Percentiles rank a stretch among this genome's conserved stretches.
phyloP scores from a whole-genome alignment of 2,888 invertebrate genomes.

The Ormyrus nitidulus region DNA sequence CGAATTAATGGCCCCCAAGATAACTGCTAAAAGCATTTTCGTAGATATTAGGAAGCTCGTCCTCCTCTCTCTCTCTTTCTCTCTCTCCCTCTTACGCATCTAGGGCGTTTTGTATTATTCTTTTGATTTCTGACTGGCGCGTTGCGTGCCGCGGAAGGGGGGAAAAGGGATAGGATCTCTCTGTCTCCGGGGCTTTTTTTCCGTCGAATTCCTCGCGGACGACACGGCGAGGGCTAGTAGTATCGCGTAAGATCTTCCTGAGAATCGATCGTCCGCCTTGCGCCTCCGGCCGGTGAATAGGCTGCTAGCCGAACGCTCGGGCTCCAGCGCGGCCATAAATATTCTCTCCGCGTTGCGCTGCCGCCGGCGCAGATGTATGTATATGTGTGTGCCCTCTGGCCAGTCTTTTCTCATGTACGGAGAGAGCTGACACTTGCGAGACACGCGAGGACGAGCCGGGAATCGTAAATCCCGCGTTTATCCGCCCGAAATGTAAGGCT shows the following conservation, averaged over 20 bases:
- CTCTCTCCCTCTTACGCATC: background rate
- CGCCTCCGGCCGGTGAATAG: constrained; percentile 25
- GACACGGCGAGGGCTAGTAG: constrained; percentile 48
- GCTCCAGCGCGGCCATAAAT: constrained; percentile 55
- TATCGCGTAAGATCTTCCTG: constrained; percentile 60
- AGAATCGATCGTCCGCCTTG: constrained; percentile 58
- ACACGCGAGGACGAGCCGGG: constrained; percentile 57
- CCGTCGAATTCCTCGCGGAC: constrained; percentile 55
- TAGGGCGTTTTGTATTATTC: constrained; percentile 26
- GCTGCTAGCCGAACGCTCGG: constrained; percentile 34
- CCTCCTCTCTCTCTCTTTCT: too few species aligned
- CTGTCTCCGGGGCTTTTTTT: constrained; percentile 31
- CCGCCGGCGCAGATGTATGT: constrained; percentile 16
- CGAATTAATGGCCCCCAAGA: constrained; percentile 65
- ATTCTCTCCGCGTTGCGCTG: constrained; percentile 55
- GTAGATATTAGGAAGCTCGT: constrained; percentile 61
- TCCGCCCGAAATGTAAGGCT: constrained; percentile 52
- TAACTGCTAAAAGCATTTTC: constrained; percentile 69
- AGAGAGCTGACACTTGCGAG: constrained; percentile 58
- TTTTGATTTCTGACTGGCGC: constrained; percentile 39
- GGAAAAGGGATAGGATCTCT: constrained; percentile 34
- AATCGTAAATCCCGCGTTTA: constrained; percentile 56
- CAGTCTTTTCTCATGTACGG: constrained; percentile 55
- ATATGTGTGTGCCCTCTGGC: constrained; percentile 43
- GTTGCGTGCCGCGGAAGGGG: constrained; percentile 14